Evolutionary conservation across 2,113 vertebrate species (phyloP).

Genomic region (Lagopus muta): DNA sequence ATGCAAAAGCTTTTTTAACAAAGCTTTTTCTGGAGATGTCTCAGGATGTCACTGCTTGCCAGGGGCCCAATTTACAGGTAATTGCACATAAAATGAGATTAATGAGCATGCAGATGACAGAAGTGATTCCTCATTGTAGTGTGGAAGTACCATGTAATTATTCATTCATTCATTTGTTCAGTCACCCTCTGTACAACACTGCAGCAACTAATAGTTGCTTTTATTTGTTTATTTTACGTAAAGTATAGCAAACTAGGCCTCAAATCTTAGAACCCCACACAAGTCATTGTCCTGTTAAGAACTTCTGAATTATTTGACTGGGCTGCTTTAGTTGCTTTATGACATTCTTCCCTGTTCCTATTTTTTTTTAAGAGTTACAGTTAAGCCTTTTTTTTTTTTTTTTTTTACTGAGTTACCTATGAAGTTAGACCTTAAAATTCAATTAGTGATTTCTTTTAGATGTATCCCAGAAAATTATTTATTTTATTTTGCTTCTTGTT

Average conservation of each 20-base stretch:
- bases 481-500: not conserved
- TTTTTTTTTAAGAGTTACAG: not conserved
- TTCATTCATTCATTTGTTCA: not conserved
- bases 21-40: not conserved
- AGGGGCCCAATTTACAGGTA: not conserved
- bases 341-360: not conserved
- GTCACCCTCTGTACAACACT: not conserved
- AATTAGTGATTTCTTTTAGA: not conserved
- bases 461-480: not conserved
- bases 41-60: not conserved
- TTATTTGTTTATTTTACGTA: not conserved
- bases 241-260: not conserved
- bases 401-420: not conserved
- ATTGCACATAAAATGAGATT: not conserved
- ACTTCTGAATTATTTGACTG: not conserved
- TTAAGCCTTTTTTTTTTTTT: not conserved
- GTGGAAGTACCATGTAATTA: not conserved
- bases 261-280: not conserved
- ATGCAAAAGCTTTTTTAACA: not conserved
- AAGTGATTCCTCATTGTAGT: not conserved
- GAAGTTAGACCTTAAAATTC: not conserved
- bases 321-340: not conserved
- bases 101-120: not conserved
- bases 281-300: not conserved
- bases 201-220: not conserved